Percentiles rank a stretch among this genome's conserved stretches.
Evolutionary conservation across 2,888 invertebrate genomes (phyloP).

Genomic region (Xanthia icteritia): DNA sequence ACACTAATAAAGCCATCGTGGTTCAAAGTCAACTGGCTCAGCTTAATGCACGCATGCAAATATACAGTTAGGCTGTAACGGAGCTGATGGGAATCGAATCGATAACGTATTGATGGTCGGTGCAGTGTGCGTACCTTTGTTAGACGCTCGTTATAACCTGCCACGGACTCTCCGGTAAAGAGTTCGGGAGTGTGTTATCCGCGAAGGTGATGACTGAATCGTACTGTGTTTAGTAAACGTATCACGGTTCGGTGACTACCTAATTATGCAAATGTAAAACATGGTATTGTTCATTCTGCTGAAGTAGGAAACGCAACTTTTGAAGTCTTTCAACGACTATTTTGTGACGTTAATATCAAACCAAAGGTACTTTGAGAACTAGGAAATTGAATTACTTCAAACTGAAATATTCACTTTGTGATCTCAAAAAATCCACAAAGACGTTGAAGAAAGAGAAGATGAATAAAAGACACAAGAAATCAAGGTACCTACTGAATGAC

Average conservation of each 20-base stretch:
- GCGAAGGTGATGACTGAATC: conserved; percentile 53
- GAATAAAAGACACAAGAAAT: conserved; percentile 52
- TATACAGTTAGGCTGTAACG: conserved; percentile 88
- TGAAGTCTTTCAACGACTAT: conserved; percentile 55
- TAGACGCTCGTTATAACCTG: conserved; percentile 59
- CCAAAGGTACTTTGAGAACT: conserved; percentile 44
- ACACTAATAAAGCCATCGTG: conserved; percentile 72
- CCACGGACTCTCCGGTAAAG: conserved; percentile 43
- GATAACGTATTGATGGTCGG: conserved; percentile 79
- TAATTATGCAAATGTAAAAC: conserved; percentile 61
- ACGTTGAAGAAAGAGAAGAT: conserved; percentile 45
- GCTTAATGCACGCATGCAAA: conserved; percentile 89
- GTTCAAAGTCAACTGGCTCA: conserved; percentile 73
- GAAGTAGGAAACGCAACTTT: conserved; percentile 59
- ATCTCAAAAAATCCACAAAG: conserved; percentile 39
- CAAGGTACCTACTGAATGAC: conserved; percentile 53
- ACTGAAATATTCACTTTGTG: conserved; percentile 38
- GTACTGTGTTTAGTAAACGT: conserved; percentile 44
- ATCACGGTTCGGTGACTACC: conserved; percentile 61
- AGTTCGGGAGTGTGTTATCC: conserved; percentile 53
- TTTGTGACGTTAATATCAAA: conserved; percentile 47
- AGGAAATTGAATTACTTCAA: conserved; percentile 50
- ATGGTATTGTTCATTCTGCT: conserved; percentile 55
- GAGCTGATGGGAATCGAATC: conserved; percentile 83
- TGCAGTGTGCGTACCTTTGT: conserved; percentile 71